phyloP scores from a whole-genome alignment of 2,888 invertebrate genomes.

The Limnephilus marmoratus region DNA sequence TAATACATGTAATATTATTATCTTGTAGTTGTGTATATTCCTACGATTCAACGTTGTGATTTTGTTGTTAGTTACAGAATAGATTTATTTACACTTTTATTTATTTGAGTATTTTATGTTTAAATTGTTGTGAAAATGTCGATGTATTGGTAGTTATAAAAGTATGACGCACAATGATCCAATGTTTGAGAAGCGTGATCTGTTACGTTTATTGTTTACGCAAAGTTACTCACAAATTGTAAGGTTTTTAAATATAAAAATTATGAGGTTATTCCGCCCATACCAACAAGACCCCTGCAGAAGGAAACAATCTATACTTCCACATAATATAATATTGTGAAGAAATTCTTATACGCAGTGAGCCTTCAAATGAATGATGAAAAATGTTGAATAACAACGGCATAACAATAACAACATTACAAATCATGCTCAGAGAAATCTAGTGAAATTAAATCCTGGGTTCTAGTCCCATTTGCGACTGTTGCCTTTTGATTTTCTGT shows the following conservation, averaged over 20 bases:
- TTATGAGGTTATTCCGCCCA: constrained; percentile 63
- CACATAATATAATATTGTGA: not conserved
- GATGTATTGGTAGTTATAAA: constrained; percentile 64
- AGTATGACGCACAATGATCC: constrained; percentile 64
- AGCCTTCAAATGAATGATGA: not conserved
- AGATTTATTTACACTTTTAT: constrained; percentile 60
- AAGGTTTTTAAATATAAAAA: constrained; percentile 57
- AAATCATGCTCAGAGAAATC: not conserved
- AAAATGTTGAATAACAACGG: not conserved
- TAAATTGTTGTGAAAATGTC: constrained; percentile 65
- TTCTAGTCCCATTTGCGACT: too few relatives aligned
- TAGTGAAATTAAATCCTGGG: not conserved
- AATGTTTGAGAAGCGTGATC: constrained; percentile 57
- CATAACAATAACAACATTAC: not conserved
- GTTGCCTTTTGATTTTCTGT: too few relatives aligned
- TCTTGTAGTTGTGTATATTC: constrained; percentile 61
- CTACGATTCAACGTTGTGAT: constrained; percentile 63
- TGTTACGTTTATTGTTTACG: constrained; percentile 56
- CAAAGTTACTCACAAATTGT: constrained; percentile 60
- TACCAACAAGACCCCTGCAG: constrained; percentile 59
- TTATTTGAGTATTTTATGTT: constrained; percentile 56
- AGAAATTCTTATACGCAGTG: not conserved
- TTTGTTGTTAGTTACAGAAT: constrained; percentile 62
- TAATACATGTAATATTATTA: constrained; percentile 53
- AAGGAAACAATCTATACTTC: not conserved